Evolutionary conservation across 2,797 vertebrate species (phyloP).

Genomic region (Catharus ustulatus): DNA sequence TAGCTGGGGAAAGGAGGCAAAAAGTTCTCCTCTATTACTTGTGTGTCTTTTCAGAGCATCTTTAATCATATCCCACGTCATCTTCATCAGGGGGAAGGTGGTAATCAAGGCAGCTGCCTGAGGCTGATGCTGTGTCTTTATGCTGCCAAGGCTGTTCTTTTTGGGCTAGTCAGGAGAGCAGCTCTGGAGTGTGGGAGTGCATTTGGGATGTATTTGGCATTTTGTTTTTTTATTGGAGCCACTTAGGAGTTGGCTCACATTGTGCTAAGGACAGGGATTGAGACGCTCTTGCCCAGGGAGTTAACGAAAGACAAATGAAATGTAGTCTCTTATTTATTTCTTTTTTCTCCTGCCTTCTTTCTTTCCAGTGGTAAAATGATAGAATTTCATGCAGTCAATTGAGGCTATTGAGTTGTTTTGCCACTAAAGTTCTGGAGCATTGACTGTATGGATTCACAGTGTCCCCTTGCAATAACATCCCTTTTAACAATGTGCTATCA

Average conservation of each 20-base stretch:
- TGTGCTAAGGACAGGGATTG: neutral
- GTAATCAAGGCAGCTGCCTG: constrained; percentile 52
- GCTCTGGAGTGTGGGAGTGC: neutral
- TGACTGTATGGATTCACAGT: constrained; percentile 28
- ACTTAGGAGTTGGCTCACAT: neutral
- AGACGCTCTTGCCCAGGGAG: neutral
- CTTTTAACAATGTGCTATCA: constrained; percentile 31
- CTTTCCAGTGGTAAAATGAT: constrained; percentile 61
- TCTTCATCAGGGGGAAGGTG: constrained; percentile 28
- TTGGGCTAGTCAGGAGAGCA: neutral
- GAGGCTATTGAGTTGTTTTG: constrained; percentile 61
- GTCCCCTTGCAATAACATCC: constrained; percentile 39
- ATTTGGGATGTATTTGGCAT: neutral
- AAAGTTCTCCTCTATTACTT: constrained; percentile 11
- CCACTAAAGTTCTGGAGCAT: constrained; percentile 33
- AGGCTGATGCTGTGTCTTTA: neutral
- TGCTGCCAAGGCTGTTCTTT: neutral
- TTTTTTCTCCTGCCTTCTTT: neutral
- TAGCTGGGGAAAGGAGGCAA: neutral
- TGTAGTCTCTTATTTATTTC: neutral
- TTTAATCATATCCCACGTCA: constrained; percentile 21
- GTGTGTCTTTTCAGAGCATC: constrained; percentile 6
- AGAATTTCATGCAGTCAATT: constrained; percentile 71
- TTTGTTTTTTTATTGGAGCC: neutral
- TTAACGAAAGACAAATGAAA: constrained; percentile 48